These are phyloP conservation scores for Coregonus ussuriensis DNA, from an alignment of 2,797 vertebrate species.

Conservation along the genomic window DNA sequence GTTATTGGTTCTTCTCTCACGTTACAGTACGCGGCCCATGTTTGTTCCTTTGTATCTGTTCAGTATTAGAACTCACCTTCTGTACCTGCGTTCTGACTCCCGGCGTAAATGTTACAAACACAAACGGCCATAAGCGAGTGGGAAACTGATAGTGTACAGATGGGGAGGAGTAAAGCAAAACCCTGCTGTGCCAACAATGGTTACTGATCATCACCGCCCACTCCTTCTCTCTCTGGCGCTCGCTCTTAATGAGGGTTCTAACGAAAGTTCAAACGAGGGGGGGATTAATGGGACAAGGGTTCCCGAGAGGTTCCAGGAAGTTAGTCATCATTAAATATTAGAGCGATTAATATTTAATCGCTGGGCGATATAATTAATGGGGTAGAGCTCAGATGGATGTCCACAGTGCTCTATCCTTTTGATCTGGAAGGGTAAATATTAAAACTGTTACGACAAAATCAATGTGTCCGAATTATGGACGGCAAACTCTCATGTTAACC, in stretches of 20 bases:
- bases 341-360: not conserved
- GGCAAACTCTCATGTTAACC: not conserved
- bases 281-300: constrained; percentile 43
- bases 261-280: constrained; percentile 35
- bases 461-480: not conserved
- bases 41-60: too few relatives aligned
- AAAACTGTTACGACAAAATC: constrained; percentile 16
- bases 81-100: too few relatives aligned
- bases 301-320: constrained; percentile 21
- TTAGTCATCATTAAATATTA: constrained; percentile 29
- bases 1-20: too few relatives aligned
- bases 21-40: too few relatives aligned
- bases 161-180: not conserved
- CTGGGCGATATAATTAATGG: not conserved
- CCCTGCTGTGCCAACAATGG: constrained; percentile 30
- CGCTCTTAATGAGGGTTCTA: constrained; percentile 25
- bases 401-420: constrained; percentile 16
- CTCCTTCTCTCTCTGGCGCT: constrained; percentile 34
- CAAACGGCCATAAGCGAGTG: not conserved
- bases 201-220: constrained; percentile 26
- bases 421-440: not conserved
- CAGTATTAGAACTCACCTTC: too few relatives aligned
- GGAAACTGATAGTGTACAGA: constrained; percentile 17
- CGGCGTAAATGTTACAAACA: too few relatives aligned
- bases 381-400: constrained; percentile 9